Conservation (phyloP, 2,888 invertebrate genomes). For the Athalia rosae region DNA sequence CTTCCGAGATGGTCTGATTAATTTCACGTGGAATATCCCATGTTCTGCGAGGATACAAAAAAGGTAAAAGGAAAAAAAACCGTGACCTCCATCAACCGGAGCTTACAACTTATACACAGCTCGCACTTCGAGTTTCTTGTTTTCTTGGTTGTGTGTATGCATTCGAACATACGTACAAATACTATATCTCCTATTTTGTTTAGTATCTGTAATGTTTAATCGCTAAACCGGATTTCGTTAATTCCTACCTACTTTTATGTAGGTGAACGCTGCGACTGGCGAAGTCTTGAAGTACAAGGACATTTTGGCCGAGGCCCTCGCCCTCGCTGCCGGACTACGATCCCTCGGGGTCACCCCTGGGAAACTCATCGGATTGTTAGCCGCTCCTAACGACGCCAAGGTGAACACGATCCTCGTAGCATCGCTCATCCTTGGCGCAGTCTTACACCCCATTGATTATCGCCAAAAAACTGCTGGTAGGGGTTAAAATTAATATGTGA, state of each 20-base stretch:
- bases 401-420: conserved; percentile 39
- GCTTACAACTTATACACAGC: too few species aligned
- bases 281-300: conserved; percentile 42
- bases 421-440: conserved; percentile 40
- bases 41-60: too few species aligned
- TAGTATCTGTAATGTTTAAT: conserved; percentile 14
- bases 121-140: too few species aligned
- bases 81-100: too few species aligned
- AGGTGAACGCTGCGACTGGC: conserved; percentile 43
- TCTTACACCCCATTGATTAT: conserved; percentile 40
- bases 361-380: conserved; percentile 37
- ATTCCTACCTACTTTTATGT: not conserved
- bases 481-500: not conserved
- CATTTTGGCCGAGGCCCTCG: conserved; percentile 36
- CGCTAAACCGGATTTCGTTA: conserved; percentile 23
- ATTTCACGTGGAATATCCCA: too few species aligned
- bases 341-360: conserved; percentile 42
- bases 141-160: too few species aligned
- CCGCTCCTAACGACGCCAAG: conserved; percentile 33
- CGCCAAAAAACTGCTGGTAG: conserved; percentile 27
- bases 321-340: conserved; percentile 38
- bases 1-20: too few species aligned
- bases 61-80: too few species aligned
- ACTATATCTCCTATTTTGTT: not conserved
- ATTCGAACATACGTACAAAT: too few species aligned